These are phyloP conservation scores for Agrilus biguttatus DNA, from an alignment of 2,888 invertebrate species.

Conservation along the genomic window DNA sequence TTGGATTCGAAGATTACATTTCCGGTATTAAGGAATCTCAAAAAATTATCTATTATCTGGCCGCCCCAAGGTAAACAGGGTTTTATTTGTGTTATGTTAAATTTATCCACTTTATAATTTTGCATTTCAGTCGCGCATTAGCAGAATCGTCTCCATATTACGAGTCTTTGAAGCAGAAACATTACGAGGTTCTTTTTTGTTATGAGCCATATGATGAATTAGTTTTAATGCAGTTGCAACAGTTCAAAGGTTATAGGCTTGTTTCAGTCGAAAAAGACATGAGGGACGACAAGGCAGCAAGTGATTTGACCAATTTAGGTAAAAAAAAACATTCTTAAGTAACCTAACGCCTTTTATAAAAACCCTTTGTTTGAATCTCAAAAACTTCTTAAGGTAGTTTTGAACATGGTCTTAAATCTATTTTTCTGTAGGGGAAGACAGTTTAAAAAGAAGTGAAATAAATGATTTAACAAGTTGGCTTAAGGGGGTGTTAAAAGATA, in stretches of 20 bases:
- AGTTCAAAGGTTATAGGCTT: conserved; percentile 61
- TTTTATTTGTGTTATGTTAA: neutral
- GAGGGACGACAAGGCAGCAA: conserved; percentile 49
- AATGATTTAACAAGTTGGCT: conserved; percentile 70
- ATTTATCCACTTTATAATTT: neutral
- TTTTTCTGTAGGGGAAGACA: conserved; percentile 40
- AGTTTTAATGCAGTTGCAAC: conserved; percentile 75
- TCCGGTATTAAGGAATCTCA: conserved; percentile 56
- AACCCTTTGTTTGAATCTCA: neutral
- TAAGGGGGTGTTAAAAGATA: conserved; percentile 58
- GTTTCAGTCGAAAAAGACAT: conserved; percentile 91
- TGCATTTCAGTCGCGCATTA: conserved; percentile 59
- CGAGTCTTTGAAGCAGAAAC: conserved; percentile 76
- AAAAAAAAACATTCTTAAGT: too few species aligned
- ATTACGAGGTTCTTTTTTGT: conserved; percentile 86
- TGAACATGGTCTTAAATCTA: too few species aligned
- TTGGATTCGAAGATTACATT: conserved; percentile 69
- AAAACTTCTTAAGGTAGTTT: too few species aligned
- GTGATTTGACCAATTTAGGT: conserved; percentile 48
- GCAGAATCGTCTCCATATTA: conserved; percentile 93
- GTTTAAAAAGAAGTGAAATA: conserved; percentile 59
- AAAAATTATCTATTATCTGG: conserved; percentile 81
- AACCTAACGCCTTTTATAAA: too few species aligned
- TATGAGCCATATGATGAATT: conserved; percentile 96
- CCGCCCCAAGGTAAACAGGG: conserved; percentile 69